These are phyloP conservation scores for Neosilurus mollespiculum DNA, from an alignment of 2,797 vertebrate species.

Conservation along the genomic window DNA sequence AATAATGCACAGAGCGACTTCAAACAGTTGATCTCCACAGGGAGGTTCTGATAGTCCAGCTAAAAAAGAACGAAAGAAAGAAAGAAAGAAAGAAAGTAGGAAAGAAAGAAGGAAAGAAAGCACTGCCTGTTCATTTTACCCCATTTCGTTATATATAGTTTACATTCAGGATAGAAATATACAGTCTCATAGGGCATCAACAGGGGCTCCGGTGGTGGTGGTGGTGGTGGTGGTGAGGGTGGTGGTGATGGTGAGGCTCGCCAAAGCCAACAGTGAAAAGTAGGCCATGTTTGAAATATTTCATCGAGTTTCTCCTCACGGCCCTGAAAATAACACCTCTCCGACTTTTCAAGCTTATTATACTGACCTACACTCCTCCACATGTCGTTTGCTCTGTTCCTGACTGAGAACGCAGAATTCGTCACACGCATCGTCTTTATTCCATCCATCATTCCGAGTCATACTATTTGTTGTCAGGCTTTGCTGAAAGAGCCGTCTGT, in stretches of 20 bases:
- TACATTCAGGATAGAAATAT: not conserved
- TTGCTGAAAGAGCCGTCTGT: not conserved
- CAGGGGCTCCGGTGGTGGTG: too few species aligned
- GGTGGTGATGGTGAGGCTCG: not conserved
- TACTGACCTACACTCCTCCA: not conserved
- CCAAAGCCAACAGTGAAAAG: constrained; percentile 25
- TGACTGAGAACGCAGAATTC: not conserved
- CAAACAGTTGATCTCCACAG: constrained; percentile 10
- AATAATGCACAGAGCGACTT: not conserved
- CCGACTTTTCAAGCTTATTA: not conserved
- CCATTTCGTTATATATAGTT: too few species aligned
- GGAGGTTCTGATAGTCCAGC: not conserved
- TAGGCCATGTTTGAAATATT: constrained; percentile 27
- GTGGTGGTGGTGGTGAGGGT: not conserved
- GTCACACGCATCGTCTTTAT: not conserved
- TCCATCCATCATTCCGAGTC: too few species aligned
- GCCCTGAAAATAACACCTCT: not conserved
- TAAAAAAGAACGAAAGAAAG: too few species aligned
- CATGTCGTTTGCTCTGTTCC: constrained; percentile 17
- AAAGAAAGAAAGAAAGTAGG: too few species aligned
- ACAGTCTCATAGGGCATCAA: not conserved
- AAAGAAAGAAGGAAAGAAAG: constrained; percentile 13
- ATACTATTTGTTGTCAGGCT: not conserved
- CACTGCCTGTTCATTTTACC: constrained; percentile 8
- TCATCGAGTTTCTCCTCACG: not conserved